Percentiles rank a stretch among this genome's conserved stretches.
phyloP scores from a whole-genome alignment of 2,113 vertebrate species.

The Oceanodroma tethys region DNA sequence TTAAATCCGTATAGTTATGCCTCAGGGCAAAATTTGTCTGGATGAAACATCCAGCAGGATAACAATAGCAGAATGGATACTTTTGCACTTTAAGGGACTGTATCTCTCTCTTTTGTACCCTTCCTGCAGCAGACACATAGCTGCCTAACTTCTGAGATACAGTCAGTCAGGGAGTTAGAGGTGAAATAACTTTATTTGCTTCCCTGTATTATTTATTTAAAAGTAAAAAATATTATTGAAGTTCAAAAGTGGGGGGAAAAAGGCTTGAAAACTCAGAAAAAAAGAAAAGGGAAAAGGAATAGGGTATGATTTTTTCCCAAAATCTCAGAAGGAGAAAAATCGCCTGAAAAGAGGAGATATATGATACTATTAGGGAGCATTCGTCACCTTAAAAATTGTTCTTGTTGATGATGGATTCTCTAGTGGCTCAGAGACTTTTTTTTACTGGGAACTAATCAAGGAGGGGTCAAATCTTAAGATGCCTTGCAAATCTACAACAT shows the following conservation, averaged over 20 bases:
- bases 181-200: neutral
- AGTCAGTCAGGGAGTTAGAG: rapidly evolving
- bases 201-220: neutral
- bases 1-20: neutral
- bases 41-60: neutral
- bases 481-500: neutral
- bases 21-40: neutral
- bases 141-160: neutral
- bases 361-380: neutral
- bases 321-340: neutral
- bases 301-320: rapidly evolving
- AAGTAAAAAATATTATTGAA: no score
- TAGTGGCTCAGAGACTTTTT: neutral
- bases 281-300: neutral
- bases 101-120: neutral
- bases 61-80: neutral
- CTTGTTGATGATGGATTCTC: neutral
- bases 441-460: neutral
- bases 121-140: neutral
- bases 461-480: neutral
- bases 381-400: neutral
- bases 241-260: neutral
- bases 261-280: neutral
- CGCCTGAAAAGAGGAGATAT: neutral
- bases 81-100: neutral